Percentiles rank a stretch among this genome's conserved stretches.
Conservation (phyloP, 2,888 invertebrate species). For the Drosophila fungiperda region DNA sequence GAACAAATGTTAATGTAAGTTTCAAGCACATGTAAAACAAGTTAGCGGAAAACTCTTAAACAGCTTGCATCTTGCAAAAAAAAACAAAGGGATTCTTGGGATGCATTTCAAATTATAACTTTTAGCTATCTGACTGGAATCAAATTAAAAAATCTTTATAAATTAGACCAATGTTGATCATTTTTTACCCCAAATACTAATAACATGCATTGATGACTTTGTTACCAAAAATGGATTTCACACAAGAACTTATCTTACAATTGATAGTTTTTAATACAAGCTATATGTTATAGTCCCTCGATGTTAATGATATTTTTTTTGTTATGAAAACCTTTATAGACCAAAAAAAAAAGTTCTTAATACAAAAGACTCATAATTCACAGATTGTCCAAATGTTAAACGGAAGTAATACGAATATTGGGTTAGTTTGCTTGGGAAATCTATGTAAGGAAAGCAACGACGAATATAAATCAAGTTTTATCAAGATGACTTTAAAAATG, state of each 20-base stretch:
- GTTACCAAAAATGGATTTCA: not conserved
- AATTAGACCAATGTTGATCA: not conserved
- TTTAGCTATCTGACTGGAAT: not conserved
- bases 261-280: not conserved
- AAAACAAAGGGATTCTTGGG: not conserved
- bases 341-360: not conserved
- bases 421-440: not conserved
- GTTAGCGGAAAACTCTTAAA: not conserved
- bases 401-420: not conserved
- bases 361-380: not conserved
- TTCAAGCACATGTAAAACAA: constrained; percentile 7
- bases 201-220: not conserved
- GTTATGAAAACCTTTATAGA: not conserved
- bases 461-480: not conserved
- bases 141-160: not conserved
- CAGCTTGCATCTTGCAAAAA: not conserved
- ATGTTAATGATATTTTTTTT: not conserved
- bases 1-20: constrained; percentile 8
- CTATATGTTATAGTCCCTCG: not conserved
- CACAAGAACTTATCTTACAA: not conserved
- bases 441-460: not conserved
- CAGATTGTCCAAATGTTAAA: not conserved
- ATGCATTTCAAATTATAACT: not conserved
- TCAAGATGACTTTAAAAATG: not conserved
- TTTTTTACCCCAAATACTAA: not conserved